These are phyloP conservation scores for Lissonota sp. DNA, from an alignment of 2,888 invertebrate species.

Conservation along the genomic window DNA sequence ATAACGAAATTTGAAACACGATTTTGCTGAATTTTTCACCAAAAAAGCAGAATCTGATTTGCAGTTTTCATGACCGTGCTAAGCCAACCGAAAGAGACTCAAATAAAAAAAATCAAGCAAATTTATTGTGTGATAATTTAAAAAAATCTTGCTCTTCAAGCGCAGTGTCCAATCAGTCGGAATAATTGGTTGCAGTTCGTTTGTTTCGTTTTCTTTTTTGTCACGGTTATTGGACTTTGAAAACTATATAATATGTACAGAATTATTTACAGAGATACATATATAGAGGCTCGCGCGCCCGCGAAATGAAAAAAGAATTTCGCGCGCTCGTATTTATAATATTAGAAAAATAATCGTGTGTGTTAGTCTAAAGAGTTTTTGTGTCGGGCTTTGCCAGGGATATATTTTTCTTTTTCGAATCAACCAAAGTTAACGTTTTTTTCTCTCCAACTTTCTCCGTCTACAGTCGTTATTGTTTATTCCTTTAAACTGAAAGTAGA, in stretches of 20 bases:
- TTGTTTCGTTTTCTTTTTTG: constrained; percentile 11
- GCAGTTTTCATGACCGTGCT: too few species aligned
- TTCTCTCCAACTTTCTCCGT: background rate
- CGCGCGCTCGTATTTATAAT: background rate
- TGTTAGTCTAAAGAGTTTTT: constrained; percentile 48
- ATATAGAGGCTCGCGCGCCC: constrained; percentile 49
- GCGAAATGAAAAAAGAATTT: background rate
- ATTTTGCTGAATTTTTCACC: too few species aligned
- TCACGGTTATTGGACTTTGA: constrained; percentile 35
- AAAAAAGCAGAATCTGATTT: too few species aligned
- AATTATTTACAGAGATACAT: constrained; percentile 74
- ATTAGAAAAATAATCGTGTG: constrained; percentile 74
- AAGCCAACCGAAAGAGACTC: too few species aligned
- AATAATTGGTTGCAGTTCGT: constrained; percentile 52
- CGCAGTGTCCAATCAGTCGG: constrained; percentile 19
- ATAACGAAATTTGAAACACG: constrained; percentile 2
- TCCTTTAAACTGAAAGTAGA: background rate
- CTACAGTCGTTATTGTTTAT: background rate
- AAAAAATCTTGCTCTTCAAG: constrained; percentile 9
- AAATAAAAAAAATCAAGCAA: background rate
- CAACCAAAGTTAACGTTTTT: background rate
- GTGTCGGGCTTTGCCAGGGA: constrained; percentile 25
- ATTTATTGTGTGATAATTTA: background rate
- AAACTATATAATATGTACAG: constrained; percentile 72
- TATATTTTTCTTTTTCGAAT: constrained; percentile 2